A percentile compares a stretch with the other conserved stretches of the same genome.
phyloP scores from a whole-genome alignment of 2,888 invertebrate genomes.

The Nomada hirtipes region DNA sequence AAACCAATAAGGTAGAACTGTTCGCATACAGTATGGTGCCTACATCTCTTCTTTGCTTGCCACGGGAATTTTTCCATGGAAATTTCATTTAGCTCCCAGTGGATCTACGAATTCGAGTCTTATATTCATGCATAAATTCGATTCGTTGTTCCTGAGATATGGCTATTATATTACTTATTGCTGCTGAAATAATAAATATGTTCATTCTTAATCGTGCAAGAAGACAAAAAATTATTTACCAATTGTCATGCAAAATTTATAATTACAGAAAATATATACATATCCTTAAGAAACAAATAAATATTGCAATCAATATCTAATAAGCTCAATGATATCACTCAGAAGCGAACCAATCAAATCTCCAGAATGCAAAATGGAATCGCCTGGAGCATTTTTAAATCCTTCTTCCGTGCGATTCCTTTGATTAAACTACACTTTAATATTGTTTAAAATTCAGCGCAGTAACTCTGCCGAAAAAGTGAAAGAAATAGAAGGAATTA shows the following conservation, averaged over 20 bases:
- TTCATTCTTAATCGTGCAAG: no score
- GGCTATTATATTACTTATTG: not conserved
- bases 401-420: not conserved
- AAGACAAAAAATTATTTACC: no score
- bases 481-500: conserved; percentile 23
- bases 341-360: no score
- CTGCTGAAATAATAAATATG: no score
- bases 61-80: conserved; percentile 23
- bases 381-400: no score
- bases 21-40: conserved; percentile 10
- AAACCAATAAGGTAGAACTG: conserved; percentile 70
- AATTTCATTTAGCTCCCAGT: conserved; percentile 19
- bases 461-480: not conserved
- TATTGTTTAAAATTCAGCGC: not conserved
- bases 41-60: conserved; percentile 13
- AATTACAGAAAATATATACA: no score
- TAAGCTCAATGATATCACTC: no score
- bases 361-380: no score
- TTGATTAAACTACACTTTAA: not conserved
- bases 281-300: no score
- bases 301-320: no score
- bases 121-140: not conserved
- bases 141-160: not conserved
- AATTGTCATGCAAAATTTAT: no score
- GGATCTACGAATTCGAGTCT: conserved; percentile 3